phyloP scores from a whole-genome alignment of 2,797 vertebrate genomes.

The Acrossocheilus wenchowensis region DNA sequence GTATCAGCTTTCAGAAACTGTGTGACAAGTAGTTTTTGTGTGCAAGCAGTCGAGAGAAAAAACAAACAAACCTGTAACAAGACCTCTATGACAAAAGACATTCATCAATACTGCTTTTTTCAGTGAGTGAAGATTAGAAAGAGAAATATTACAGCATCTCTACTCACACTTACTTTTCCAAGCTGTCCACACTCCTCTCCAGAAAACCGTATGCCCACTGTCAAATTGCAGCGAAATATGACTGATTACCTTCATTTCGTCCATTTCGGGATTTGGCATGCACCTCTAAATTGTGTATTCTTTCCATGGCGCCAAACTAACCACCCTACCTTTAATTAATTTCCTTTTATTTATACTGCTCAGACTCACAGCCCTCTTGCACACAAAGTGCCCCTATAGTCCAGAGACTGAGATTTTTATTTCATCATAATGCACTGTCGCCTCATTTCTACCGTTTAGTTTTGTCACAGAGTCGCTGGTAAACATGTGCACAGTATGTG shows the following conservation, averaged over 20 bases:
- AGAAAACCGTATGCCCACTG: slow-evolving; percentile 83
- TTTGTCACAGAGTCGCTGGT: slow-evolving; percentile 63
- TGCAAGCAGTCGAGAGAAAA: too few relatives aligned
- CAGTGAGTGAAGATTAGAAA: slow-evolving; percentile 38
- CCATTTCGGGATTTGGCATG: slow-evolving; percentile 83
- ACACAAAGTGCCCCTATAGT: slow-evolving; percentile 81
- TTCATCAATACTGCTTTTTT: neutral
- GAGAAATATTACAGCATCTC: slow-evolving; percentile 76
- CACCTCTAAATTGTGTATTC: slow-evolving; percentile 86
- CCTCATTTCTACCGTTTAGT: slow-evolving; percentile 65
- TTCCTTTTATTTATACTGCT: slow-evolving; percentile 86
- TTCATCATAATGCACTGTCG: slow-evolving; percentile 71
- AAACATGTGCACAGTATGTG: slow-evolving; percentile 52
- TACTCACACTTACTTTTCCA: slow-evolving; percentile 86
- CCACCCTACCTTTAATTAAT: slow-evolving; percentile 90
- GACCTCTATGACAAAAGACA: neutral
- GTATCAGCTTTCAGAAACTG: too few relatives aligned
- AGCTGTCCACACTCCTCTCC: slow-evolving; percentile 87
- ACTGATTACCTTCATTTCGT: slow-evolving; percentile 90
- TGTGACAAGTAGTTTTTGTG: too few relatives aligned
- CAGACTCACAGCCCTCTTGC: slow-evolving; percentile 74
- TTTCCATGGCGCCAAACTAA: slow-evolving; percentile 88
- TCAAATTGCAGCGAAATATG: slow-evolving; percentile 88
- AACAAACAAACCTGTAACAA: too few relatives aligned
- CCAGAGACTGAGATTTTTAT: slow-evolving; percentile 64